Evolutionary conservation across 2,888 invertebrate genomes (phyloP), one percentile per base, ranked within the genome.

Genomic region (Lepetodrilus schrolli): DNA sequence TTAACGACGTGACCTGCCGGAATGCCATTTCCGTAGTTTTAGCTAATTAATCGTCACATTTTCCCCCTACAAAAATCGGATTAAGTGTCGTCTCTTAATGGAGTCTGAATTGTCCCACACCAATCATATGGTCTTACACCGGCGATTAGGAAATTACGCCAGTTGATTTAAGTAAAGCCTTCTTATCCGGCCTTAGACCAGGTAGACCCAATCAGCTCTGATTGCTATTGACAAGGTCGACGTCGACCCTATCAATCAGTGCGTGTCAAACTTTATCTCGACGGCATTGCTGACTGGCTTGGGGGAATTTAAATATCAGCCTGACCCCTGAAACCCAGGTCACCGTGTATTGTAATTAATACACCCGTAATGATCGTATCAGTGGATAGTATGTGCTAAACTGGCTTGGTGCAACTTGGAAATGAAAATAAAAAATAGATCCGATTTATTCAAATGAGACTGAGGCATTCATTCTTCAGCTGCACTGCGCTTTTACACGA

Each of bases 211-310:
- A 34, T 10, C 30, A 30, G 30, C 17, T 30, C 17, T 58, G n/a
- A 58, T 58, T 58, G 58, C 26, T 30, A 58, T 58, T 58, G 58
- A 58, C 58, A 58, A 30, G 58, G 34, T 58, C 26, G 58, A 58
- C 34, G 17, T 13, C 58, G 17, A 13, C n/a, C 30, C 58, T 34
- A 58, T 58, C 58, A 34, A 58, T 58, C 58, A 58, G 21, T 48
- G 4, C 17, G 48, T 48, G 48, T 20, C 48, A 48, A 17, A 21
- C 21, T 48, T 48, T 48, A 48, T 48, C 48, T 48, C 21, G 20
- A 48, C 21, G 10, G 20, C 21, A 17, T 48, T 4, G 48, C 10
- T 7, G 48, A n/a, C n/a, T n/a, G n/a, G n/a, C n/a, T n/a, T n/a
- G n/a, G n/a, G n/a, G n/a, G n/a, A n/a, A n/a, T n/a, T 48, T 1